A percentile compares a stretch with the other conserved stretches of the same genome.
Evolutionary conservation across 2,113 vertebrate genomes (phyloP).

Genomic region (Lophura nycthemera): DNA sequence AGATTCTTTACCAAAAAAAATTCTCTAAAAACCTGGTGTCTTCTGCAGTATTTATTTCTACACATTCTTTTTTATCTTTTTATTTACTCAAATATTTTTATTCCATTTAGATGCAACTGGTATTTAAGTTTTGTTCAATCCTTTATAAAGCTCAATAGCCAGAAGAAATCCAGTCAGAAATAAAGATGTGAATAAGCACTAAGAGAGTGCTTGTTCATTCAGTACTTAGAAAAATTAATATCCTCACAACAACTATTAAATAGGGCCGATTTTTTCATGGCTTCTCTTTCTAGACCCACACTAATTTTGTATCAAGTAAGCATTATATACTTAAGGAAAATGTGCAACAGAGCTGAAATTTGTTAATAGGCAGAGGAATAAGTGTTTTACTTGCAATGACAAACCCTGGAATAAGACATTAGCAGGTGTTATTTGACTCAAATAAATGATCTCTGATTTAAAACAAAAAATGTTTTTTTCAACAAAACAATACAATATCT

Average conservation of each 20-base stretch:
- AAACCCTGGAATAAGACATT: neutral
- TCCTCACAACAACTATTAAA: conserved; percentile 22
- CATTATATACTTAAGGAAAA: neutral
- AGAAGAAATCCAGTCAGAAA: conserved; percentile 39
- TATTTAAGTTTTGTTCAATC: conserved; percentile 24
- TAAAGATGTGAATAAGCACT: conserved; percentile 5
- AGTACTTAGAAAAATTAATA: conserved; percentile 16
- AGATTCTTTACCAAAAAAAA: conserved; percentile 1
- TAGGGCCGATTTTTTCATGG: neutral
- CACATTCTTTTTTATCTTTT: neutral
- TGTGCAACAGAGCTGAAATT: neutral
- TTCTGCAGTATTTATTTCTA: neutral
- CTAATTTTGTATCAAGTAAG: neutral
- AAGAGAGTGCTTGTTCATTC: conserved; percentile 17
- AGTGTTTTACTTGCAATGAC: neutral
- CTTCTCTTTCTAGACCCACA: neutral
- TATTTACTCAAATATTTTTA: neutral
- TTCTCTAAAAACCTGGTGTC: neutral
- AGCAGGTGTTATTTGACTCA: neutral
- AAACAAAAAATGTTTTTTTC: neutral
- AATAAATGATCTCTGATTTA: neutral
- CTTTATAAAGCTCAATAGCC: neutral
- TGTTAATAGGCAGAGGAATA: neutral
- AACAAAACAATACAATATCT: neutral
- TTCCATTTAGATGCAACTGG: neutral